A percentile compares a stretch with the other conserved stretches of the same genome.
Conservation (phyloP, 2,113 vertebrate genomes). For the Thymallus thymallus region DNA sequence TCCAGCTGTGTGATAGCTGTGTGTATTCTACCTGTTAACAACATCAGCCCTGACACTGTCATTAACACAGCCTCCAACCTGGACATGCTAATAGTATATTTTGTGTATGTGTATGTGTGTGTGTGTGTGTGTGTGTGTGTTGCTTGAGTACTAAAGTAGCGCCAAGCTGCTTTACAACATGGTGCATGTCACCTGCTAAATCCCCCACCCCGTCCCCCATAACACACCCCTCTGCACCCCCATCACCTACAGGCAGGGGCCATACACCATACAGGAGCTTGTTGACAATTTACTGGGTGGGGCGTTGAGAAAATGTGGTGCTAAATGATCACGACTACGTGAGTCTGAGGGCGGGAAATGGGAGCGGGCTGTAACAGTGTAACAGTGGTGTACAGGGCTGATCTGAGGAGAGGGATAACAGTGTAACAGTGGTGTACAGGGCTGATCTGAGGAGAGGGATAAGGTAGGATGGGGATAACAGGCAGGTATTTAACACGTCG, state of each 20-base stretch:
- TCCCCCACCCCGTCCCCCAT: neutral
- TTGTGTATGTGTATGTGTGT: too few species aligned
- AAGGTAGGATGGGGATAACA: neutral
- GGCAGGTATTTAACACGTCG: neutral
- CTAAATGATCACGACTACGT: conserved; percentile 52
- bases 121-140: too few species aligned
- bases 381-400: too few species aligned
- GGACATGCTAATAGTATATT: neutral
- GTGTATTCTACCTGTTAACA: neutral
- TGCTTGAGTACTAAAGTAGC: too few species aligned
- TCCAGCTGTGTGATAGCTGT: conserved; percentile 8
- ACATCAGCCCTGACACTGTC: neutral
- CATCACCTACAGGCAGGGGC: neutral
- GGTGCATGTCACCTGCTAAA: neutral
- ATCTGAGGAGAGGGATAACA: too few species aligned
- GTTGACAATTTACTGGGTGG: conserved; percentile 40
- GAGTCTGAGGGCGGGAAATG: neutral
- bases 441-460: neutral
- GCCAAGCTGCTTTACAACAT: too few species aligned
- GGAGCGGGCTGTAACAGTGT: neutral
- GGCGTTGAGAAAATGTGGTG: conserved; percentile 38
- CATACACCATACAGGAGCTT: neutral
- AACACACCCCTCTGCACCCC: neutral
- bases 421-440: neutral
- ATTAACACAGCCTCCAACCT: neutral